phyloP scores from a whole-genome alignment of 2,888 invertebrate genomes.

The Ceraclea dissimilis region DNA sequence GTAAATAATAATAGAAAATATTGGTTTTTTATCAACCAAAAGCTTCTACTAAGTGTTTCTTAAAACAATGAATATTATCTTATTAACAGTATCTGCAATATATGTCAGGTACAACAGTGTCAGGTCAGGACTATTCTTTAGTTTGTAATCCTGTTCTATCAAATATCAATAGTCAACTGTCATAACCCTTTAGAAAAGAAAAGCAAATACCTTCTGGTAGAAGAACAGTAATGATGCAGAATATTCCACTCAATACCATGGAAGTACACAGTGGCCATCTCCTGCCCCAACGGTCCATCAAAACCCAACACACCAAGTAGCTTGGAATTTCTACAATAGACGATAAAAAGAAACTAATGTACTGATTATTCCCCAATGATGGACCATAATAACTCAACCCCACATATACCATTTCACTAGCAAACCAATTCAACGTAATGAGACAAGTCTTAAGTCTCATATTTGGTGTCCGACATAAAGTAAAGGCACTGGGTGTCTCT shows the following conservation, averaged over 20 bases:
- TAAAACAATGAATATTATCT: neutral
- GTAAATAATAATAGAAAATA: too few relatives aligned
- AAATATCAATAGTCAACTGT: too few relatives aligned
- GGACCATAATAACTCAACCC: constrained; percentile 89
- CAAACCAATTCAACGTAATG: constrained; percentile 86
- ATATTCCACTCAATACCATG: constrained; percentile 77
- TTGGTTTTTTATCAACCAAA: too few relatives aligned
- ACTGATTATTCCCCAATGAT: constrained; percentile 78
- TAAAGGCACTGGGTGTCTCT: constrained; percentile 49
- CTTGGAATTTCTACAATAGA: constrained; percentile 85
- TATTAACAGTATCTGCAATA: neutral
- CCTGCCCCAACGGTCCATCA: constrained; percentile 83
- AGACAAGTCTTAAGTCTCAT: constrained; percentile 81
- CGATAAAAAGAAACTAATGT: constrained; percentile 81
- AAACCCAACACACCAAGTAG: constrained; percentile 78
- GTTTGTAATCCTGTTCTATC: too few relatives aligned
- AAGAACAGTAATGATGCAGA: constrained; percentile 78
- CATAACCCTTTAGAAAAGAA: too few relatives aligned
- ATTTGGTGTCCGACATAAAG: constrained; percentile 74
- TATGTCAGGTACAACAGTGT: neutral
- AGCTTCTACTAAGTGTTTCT: too few relatives aligned
- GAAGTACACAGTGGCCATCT: constrained; percentile 82
- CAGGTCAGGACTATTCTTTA: too few relatives aligned
- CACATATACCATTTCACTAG: constrained; percentile 87
- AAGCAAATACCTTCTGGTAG: constrained; percentile 61